Evolutionary conservation across 2,888 invertebrate species (phyloP), one percentile per base, ranked within the genome.

Genomic region (Ormyrus thymus): DNA sequence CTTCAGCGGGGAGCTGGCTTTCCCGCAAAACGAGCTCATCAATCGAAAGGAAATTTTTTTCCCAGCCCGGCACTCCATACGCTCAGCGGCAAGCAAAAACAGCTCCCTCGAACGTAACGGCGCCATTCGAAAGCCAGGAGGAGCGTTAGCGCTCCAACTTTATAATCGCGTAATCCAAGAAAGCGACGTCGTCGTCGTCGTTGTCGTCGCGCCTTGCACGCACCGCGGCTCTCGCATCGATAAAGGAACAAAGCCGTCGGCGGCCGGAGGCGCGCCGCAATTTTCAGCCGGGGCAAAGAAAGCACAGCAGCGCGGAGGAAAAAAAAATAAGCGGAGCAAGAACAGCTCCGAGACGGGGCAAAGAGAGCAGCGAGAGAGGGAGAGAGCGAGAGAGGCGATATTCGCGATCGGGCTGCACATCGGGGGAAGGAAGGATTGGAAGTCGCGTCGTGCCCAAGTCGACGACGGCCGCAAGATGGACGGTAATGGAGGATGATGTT

Each of bases 401-500:
- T 65, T 64, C 58, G 48, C 56, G 64, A 65, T 66, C 29, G 50
- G 29, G 29, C 46, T 7, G 13, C 45, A 13, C n/a, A 11, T 51
- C 46, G 1, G 11, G 62, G 8, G n/a, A 29, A 29, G 29, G 58
- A 74, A 65, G 65, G 56, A 53, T 68, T 56, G 79, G 82, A 83
- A 80, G 55, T 43, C 45, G 61, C 69, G 58, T 45, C 15, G 45
- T 29, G 29, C 29, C 29, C 29, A 29, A 46, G 46, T 7, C 58
- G 70, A 55, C 64, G 70, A 71, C 71, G 61, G 43, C 72, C 69
- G 64, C 72, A 71, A 76, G 77, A 80, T 79, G 79, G 83, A 69
- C 78, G 72, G 74, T 73, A 79, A 78, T 81, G 76, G 76, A 80
- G 79, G 81, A 84, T 79, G 82, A 82, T 82, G 76, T 79, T 83